These are phyloP conservation scores for Psittacula cyanocephala DNA, from an alignment of 2,113 vertebrate genomes.

Conservation along the genomic window DNA sequence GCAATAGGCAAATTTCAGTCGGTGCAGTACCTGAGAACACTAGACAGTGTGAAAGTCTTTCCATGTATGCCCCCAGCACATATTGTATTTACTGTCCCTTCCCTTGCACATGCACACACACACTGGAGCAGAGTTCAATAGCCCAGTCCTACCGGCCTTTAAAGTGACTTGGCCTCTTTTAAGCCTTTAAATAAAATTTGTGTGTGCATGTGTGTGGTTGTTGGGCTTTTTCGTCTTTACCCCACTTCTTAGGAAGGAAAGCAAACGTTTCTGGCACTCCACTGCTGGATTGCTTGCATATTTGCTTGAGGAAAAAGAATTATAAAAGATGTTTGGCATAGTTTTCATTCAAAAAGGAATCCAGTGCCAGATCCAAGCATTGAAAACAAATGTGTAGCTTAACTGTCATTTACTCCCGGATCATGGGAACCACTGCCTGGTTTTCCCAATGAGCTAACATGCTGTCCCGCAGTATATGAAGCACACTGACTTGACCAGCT, in stretches of 20 bases:
- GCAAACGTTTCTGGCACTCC: constrained; percentile 42
- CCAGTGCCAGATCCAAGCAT: constrained; percentile 65
- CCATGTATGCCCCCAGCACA: neutral
- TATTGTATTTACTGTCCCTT: neutral
- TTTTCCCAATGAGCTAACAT: constrained; percentile 21
- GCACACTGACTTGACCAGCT: neutral
- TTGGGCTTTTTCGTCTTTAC: neutral
- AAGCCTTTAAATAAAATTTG: neutral
- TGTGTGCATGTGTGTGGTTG: constrained; percentile 17
- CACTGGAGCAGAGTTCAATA: neutral
- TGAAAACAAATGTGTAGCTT: constrained; percentile 60
- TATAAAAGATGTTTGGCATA: constrained; percentile 70
- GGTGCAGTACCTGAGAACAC: neutral
- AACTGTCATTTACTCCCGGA: constrained; percentile 61
- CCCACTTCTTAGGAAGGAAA: constrained; percentile 40
- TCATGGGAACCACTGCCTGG: constrained; percentile 68
- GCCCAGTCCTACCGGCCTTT: neutral
- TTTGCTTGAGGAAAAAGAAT: constrained; percentile 52
- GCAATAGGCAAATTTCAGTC: neutral
- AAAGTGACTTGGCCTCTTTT: neutral
- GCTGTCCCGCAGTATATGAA: neutral
- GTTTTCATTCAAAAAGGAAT: constrained; percentile 66
- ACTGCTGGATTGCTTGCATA: constrained; percentile 52
- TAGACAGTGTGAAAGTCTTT: neutral
- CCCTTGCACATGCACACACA: neutral